phyloP scores from a whole-genome alignment of 2,113 vertebrate genomes.

The Colossoma macropomum region DNA sequence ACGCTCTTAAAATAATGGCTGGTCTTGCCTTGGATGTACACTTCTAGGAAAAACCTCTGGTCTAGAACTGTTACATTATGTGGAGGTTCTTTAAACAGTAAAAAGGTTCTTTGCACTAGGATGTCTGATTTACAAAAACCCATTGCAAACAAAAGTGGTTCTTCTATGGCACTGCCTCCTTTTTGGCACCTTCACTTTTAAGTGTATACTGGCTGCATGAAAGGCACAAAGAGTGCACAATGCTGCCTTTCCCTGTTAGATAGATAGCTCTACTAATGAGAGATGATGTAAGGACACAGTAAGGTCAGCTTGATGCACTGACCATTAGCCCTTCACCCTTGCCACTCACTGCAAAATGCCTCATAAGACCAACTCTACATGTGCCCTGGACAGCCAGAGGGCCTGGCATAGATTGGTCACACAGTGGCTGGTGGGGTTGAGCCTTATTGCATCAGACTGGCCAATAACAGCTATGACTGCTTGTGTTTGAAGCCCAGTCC shows the following conservation, averaged over 20 bases:
- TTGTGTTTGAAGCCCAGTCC: constrained; percentile 37
- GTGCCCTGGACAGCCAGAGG: neutral
- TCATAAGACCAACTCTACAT: constrained; percentile 10
- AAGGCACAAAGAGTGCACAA: constrained; percentile 32
- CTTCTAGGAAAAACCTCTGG: neutral
- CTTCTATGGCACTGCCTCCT: no score
- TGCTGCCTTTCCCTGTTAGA: constrained; percentile 3
- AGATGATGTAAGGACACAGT: constrained; percentile 54
- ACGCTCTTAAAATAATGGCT: constrained; percentile 1
- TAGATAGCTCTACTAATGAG: constrained; percentile 33
- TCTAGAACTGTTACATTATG: no score
- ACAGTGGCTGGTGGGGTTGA: constrained; percentile 33
- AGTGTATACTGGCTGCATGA: neutral
- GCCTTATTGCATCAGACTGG: constrained; percentile 61
- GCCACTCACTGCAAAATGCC: constrained; percentile 16
- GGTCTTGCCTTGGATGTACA: neutral
- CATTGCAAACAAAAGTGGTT: no score
- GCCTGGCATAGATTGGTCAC: neutral
- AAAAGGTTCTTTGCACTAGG: no score
- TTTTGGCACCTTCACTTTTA: neutral
- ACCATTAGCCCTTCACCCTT: neutral
- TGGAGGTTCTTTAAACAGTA: no score
- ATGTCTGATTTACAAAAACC: no score
- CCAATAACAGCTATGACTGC: constrained; percentile 54
- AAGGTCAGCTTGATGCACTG: constrained; percentile 46